A percentile compares a stretch with the other conserved stretches of the same genome.
Conservation (phyloP, 2,113 vertebrate genomes). For the Alligator mississippiensis region DNA sequence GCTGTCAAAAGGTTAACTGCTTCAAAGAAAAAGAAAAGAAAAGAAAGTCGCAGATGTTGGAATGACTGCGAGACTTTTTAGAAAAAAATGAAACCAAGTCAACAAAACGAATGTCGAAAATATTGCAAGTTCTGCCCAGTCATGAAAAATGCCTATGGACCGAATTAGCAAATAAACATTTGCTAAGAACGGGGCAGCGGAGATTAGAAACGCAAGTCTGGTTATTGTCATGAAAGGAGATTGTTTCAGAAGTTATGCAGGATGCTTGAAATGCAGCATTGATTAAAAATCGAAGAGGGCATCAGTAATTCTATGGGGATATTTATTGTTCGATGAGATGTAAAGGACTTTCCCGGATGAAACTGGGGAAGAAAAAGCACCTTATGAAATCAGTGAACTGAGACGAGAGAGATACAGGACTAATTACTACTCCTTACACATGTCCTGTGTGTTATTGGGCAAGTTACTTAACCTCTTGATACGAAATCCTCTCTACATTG, state of each 20-base stretch:
- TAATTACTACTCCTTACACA: background rate
- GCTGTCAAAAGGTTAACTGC: background rate
- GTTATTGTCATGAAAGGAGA: background rate
- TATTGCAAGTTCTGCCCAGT: background rate
- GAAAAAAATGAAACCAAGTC: background rate
- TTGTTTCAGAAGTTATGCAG: background rate
- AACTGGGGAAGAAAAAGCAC: background rate
- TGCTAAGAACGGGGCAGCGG: background rate
- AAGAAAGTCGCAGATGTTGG: background rate
- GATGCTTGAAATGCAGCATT: background rate
- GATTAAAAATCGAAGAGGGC: background rate
- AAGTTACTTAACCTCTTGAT: background rate
- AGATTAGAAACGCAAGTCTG: accelerated
- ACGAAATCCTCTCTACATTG: background rate
- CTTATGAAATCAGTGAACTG: background rate
- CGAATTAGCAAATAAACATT: background rate
- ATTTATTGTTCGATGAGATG: background rate
- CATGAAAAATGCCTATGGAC: background rate
- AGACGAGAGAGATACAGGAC: background rate
- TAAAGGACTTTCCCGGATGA: background rate
- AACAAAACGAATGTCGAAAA: background rate
- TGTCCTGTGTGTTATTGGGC: accelerated
- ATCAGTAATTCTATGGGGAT: background rate
- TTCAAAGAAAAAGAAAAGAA: background rate
- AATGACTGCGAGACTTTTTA: background rate